Evolutionary conservation across 2,113 vertebrate genomes (phyloP).

Genomic region (Sula dactylatra): DNA sequence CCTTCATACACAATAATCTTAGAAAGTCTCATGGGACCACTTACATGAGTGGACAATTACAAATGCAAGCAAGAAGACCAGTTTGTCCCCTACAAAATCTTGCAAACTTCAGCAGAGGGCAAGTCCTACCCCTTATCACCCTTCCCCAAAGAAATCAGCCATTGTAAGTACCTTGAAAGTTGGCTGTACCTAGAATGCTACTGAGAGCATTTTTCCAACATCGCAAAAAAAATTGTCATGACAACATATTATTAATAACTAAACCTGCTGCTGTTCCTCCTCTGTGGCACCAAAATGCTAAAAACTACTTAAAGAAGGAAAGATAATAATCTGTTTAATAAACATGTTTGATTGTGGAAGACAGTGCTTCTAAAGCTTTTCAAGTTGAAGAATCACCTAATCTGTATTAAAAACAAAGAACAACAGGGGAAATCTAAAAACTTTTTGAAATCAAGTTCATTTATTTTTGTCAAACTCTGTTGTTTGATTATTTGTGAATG

Average conservation of each 20-base stretch:
- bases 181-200: slow-evolving; percentile 6
- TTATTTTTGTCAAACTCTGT: background rate
- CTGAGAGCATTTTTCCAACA: slow-evolving; percentile 25
- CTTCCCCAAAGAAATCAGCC: background rate
- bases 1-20: background rate
- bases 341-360: slow-evolving; percentile 26
- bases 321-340: slow-evolving; percentile 48
- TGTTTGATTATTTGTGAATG: background rate
- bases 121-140: background rate
- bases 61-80: background rate
- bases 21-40: background rate
- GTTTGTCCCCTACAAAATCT: background rate
- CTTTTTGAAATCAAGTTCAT: background rate
- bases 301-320: slow-evolving; percentile 39
- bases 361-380: background rate
- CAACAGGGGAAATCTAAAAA: background rate
- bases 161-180: background rate
- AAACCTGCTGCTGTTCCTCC: slow-evolving; percentile 48
- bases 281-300: slow-evolving; percentile 31
- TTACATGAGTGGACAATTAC: background rate
- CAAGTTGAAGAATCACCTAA: background rate
- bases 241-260: slow-evolving; percentile 69
- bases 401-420: background rate
- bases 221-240: slow-evolving; percentile 60
- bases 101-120: background rate